phyloP scores from a whole-genome alignment of 2,888 invertebrate species.

The Noctua janthina region DNA sequence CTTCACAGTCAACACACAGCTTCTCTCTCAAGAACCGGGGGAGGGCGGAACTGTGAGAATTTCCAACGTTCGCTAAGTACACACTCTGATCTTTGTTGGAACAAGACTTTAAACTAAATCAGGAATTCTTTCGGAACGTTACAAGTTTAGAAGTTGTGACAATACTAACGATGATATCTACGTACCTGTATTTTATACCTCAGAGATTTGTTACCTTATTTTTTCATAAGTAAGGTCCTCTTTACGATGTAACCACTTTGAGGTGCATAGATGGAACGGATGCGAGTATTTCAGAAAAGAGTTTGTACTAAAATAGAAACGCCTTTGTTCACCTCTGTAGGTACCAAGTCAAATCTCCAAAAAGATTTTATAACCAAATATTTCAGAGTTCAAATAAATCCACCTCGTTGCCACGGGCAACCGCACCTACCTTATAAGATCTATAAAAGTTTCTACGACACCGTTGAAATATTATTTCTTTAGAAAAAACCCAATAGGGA shows the following conservation, averaged over 20 bases:
- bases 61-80: slow-evolving; percentile 47
- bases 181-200: neutral
- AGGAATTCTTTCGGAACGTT: slow-evolving; percentile 29
- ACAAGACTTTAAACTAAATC: slow-evolving; percentile 59
- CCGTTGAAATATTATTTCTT: slow-evolving; percentile 42
- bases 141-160: slow-evolving; percentile 20
- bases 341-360: slow-evolving; percentile 6
- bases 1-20: slow-evolving; percentile 33
- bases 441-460: slow-evolving; percentile 51
- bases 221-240: neutral
- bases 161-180: neutral
- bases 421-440: slow-evolving; percentile 36
- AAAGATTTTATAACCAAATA: slow-evolving; percentile 26
- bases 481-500: slow-evolving; percentile 32
- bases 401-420: slow-evolving; percentile 14
- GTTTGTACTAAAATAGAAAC: neutral
- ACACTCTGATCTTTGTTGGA: slow-evolving; percentile 45
- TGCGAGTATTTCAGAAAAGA: neutral
- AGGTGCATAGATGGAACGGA: neutral
- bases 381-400: slow-evolving; percentile 49
- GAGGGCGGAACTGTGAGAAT: slow-evolving; percentile 33
- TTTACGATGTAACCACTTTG: neutral
- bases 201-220: neutral
- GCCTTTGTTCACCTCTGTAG: neutral
- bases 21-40: slow-evolving; percentile 23